A percentile compares a stretch with the other conserved stretches of the same genome.
Evolutionary conservation across 2,888 invertebrate genomes (phyloP).

Genomic region (Euplexia lucipara): DNA sequence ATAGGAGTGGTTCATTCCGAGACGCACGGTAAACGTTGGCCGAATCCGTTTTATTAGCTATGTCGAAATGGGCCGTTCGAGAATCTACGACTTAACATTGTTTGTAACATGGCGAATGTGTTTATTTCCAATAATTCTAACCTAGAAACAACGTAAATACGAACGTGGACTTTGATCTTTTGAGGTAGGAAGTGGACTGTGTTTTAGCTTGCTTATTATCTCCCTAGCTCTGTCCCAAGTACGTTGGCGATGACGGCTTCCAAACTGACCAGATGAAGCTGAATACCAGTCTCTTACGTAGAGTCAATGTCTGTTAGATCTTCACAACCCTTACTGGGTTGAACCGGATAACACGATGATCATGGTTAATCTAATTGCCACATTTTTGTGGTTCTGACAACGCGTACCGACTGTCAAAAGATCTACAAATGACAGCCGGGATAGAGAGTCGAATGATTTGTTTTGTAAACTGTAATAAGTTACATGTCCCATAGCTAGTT

Average conservation of each 20-base stretch:
- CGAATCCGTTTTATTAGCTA: constrained; percentile 30
- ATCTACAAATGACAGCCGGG: no score
- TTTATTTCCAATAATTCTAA: constrained; percentile 40
- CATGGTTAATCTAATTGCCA: no score
- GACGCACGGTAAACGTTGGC: constrained; percentile 12
- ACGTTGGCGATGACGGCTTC: no score
- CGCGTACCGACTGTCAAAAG: no score
- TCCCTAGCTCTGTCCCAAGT: no score
- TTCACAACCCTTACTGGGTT: no score
- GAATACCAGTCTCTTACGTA: no score
- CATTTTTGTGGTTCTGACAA: no score
- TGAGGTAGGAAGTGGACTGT: constrained; percentile 7
- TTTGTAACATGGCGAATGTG: constrained; percentile 35
- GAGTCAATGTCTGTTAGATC: no score
- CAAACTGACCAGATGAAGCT: no score
- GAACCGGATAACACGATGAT: no score
- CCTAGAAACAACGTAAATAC: constrained; percentile 48
- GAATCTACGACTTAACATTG: constrained; percentile 31
- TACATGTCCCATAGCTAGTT: neutral
- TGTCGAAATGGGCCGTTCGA: constrained; percentile 36
- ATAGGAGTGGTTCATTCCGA: constrained; percentile 32
- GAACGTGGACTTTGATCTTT: constrained; percentile 17
- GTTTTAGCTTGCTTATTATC: constrained; percentile 8
- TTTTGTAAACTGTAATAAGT: neutral
- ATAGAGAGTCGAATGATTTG: no score